These are phyloP conservation scores for Hipposideros armiger DNA, from an alignment of 2,113 vertebrate species.

Conservation along the genomic window DNA sequence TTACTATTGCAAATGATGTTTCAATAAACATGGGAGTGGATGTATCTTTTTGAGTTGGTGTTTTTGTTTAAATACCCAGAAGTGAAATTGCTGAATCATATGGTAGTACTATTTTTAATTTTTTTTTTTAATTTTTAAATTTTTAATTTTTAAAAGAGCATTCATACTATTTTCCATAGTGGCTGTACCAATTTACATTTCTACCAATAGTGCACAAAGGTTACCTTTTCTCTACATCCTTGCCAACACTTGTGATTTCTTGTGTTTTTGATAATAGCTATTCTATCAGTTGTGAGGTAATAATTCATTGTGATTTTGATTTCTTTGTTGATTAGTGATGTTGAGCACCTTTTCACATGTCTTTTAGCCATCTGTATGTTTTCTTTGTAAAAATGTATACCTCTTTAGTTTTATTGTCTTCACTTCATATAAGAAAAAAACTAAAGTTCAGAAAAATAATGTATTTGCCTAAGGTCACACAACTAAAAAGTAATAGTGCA, in stretches of 20 bases:
- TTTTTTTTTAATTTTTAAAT: too few relatives aligned
- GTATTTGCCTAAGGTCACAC: neutral
- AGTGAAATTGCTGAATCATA: neutral
- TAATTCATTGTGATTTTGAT: neutral
- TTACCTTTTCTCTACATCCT: neutral
- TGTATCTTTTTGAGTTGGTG: neutral
- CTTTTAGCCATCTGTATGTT: neutral
- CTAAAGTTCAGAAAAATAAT: neutral
- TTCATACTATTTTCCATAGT: neutral
- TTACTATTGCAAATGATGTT: neutral
- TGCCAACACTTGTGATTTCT: neutral
- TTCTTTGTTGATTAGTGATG: neutral
- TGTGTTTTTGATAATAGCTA: neutral
- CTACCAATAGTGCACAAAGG: neutral
- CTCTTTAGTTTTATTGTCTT: neutral
- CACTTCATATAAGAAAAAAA: neutral
- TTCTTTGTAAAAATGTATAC: neutral
- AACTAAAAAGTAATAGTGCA: neutral
- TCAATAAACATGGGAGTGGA: neutral
- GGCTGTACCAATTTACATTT: neutral
- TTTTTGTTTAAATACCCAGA: neutral
- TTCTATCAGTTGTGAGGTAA: neutral
- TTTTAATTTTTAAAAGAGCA: neutral
- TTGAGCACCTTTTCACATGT: neutral
- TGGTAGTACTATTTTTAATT: neutral